Evolutionary conservation across 2,888 invertebrate genomes (phyloP).

Genomic region (Apodemia zela): DNA sequence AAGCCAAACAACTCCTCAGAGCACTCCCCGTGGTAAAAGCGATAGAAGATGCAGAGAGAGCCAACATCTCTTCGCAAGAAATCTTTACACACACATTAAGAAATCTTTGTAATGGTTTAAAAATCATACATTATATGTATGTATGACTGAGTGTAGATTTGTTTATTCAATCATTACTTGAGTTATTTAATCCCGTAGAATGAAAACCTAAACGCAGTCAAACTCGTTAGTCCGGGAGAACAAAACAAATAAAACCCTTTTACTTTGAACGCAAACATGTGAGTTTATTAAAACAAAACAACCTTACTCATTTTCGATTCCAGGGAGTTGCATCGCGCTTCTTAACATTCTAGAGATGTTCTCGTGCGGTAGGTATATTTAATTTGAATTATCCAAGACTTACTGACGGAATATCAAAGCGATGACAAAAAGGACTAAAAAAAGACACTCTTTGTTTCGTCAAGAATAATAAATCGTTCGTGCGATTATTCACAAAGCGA

Average conservation of each 20-base stretch:
- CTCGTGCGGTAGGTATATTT: constrained; percentile 70
- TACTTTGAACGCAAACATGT: constrained; percentile 65
- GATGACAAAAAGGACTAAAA: constrained; percentile 58
- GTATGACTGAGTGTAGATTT: not conserved
- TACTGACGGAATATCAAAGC: constrained; percentile 70
- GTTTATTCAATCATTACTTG: not conserved
- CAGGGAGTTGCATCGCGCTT: constrained; percentile 37
- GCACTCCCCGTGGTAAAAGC: too few relatives aligned
- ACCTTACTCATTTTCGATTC: constrained; percentile 68
- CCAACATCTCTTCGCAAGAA: too few relatives aligned
- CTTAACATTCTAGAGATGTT: constrained; percentile 61
- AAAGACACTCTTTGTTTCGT: constrained; percentile 56
- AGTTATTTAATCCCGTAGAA: not conserved
- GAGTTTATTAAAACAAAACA: constrained; percentile 73
- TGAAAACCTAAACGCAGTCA: constrained; percentile 7
- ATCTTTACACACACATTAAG: too few relatives aligned
- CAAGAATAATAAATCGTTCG: constrained; percentile 64
- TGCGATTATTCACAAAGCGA: constrained; percentile 35
- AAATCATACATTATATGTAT: not conserved
- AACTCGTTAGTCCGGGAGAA: constrained; percentile 40
- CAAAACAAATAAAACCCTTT: constrained; percentile 66
- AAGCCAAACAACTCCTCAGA: too few relatives aligned
- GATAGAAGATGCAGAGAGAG: too few relatives aligned
- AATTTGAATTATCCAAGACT: constrained; percentile 72
- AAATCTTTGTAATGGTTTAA: not conserved